Evolutionary conservation across 2,888 invertebrate genomes (phyloP), one percentile per base, ranked within the genome.

Genomic region (Halictus quadricinctus): DNA sequence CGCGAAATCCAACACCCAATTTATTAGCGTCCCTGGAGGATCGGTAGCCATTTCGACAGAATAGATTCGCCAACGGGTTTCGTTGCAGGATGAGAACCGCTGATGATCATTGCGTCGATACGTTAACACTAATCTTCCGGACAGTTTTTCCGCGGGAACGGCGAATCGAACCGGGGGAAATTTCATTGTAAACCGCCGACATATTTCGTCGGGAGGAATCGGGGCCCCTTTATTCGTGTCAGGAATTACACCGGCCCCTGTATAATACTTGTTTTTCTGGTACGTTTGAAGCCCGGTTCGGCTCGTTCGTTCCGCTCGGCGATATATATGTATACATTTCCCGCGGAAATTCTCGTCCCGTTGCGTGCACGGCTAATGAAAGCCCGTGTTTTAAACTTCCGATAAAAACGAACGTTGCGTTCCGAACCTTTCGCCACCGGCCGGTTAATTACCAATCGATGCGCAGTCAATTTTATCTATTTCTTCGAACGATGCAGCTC

Each of bases 231-330:
- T 66, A 21, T 12, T 36, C 21, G 48, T 41, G 41, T n/a, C 41
- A 25, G 60, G 25, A 69, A 80, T 76, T 76, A 60, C 48, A 5
- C 15, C 36, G 5, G 13, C 4, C 12, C 4, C 12, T 36, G 41
- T 18, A 25, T 64, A 72, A 78, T 60, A 15, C 21, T 21, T 81
- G 64, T 78, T 78, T 81, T 81, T 66, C 46, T 8, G 21, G 15
- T 15, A 46, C 66, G 66, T 36, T 36, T 36, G 21, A 7, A 58
- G 7, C 50, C 15, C 29, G 29, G 66, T 50, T 58, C 25, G 72
- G 46, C 58, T 48, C 46, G 54, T 72, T 66, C n/a, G 18, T 41
- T n/a, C 29, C n/a, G 15, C 10, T n/a, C 21, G 54, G 46, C 46
- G 48, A 18, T 36, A 64, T 21, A 64, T 50, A 50, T 50, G 8